A percentile compares a stretch with the other conserved stretches of the same genome.
Conservation (phyloP, 2,888 invertebrate genomes). For the Patella caerulea region DNA sequence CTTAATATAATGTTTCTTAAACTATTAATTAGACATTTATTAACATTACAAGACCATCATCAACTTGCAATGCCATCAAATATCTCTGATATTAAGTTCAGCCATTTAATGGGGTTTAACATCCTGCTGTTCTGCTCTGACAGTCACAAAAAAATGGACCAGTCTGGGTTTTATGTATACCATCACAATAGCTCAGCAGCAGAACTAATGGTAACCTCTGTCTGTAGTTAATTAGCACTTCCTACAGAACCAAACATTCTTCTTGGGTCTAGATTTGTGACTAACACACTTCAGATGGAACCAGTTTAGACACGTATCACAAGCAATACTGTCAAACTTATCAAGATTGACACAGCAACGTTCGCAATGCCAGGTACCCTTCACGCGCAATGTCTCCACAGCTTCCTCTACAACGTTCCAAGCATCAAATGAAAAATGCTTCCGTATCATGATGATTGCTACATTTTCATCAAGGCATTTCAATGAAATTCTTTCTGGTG, state of each 20-base stretch:
- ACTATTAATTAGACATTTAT: too few relatives aligned
- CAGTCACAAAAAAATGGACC: too few relatives aligned
- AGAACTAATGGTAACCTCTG: neutral
- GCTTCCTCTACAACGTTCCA: neutral
- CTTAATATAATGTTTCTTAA: too few relatives aligned
- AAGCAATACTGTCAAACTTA: neutral
- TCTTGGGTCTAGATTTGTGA: neutral
- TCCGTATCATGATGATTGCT: conserved; percentile 1
- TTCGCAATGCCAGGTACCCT: neutral
- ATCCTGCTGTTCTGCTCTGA: too few relatives aligned
- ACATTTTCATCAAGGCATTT: conserved; percentile 6
- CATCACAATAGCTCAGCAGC: too few relatives aligned
- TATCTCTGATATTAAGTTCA: too few relatives aligned
- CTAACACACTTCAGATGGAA: neutral
- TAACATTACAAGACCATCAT: too few relatives aligned
- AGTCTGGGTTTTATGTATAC: too few relatives aligned
- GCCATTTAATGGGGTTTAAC: too few relatives aligned
- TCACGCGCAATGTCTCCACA: neutral
- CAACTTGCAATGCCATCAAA: too few relatives aligned
- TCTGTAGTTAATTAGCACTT: neutral
- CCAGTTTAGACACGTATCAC: neutral
- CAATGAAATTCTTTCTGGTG: neutral
- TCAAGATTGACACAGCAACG: neutral
- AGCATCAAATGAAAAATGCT: neutral
- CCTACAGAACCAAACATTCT: conserved; percentile 3